A percentile compares a stretch with the other conserved stretches of the same genome.
phyloP scores from a whole-genome alignment of 2,888 invertebrate species.

The Sabatieria punctata region DNA sequence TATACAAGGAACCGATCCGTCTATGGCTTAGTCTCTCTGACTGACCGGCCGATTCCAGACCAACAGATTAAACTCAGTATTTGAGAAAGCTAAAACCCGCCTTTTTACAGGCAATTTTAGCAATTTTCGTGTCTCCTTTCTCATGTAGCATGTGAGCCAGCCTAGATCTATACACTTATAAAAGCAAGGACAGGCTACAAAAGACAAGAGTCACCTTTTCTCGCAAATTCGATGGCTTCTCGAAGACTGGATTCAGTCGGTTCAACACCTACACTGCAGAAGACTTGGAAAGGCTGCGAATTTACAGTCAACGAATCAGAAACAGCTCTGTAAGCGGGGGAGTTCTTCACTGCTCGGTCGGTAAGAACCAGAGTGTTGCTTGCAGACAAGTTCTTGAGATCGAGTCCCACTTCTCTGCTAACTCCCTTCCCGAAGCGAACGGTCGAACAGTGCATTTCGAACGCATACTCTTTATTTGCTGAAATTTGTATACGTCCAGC shows the following conservation, averaged over 20 bases:
- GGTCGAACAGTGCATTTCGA: constrained; percentile 70
- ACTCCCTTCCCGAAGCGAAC: constrained; percentile 69
- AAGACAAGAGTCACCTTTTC: too few species aligned
- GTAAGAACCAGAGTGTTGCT: constrained; percentile 70
- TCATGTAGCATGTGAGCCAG: too few species aligned
- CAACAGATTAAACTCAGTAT: too few species aligned
- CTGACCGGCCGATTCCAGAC: too few species aligned
- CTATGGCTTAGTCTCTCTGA: too few species aligned
- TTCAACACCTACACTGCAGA: constrained; percentile 45
- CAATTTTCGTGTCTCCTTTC: too few species aligned
- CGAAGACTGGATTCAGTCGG: constrained; percentile 54
- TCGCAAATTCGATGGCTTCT: background rate
- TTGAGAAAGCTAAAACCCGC: too few species aligned
- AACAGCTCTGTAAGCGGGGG: constrained; percentile 53
- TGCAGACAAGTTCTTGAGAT: constrained; percentile 56
- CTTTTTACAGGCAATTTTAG: too few species aligned
- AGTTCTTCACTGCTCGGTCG: constrained; percentile 52
- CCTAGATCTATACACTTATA: too few species aligned
- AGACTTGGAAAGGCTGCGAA: constrained; percentile 4
- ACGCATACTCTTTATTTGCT: constrained; percentile 32
- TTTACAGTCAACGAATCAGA: constrained; percentile 43
- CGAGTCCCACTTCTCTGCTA: constrained; percentile 34
- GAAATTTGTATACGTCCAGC: too few species aligned
- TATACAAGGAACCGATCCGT: too few species aligned
- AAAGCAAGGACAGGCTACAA: too few species aligned